Conservation (phyloP, 2,888 invertebrate species). For the Phrixothrix hirtus region DNA sequence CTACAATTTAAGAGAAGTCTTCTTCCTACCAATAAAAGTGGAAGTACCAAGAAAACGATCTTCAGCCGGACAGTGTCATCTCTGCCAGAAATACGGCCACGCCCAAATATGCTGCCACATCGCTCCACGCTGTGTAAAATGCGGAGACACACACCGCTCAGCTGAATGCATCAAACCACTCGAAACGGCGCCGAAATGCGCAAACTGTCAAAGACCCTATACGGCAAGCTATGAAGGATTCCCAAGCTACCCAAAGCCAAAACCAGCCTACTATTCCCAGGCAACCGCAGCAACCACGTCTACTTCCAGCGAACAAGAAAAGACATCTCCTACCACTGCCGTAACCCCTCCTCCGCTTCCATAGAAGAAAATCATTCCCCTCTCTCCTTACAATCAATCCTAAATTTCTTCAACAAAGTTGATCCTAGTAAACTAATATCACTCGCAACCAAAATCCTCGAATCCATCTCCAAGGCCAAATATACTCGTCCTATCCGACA, state of each 20-base stretch:
- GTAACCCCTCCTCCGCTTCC: no score
- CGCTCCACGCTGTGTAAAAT: slow-evolving; percentile 53
- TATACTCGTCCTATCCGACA: no score
- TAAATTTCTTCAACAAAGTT: no score
- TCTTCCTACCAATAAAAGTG: neutral
- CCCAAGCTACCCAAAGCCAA: slow-evolving; percentile 19
- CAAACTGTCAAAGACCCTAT: slow-evolving; percentile 51
- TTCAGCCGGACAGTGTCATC: slow-evolving; percentile 53
- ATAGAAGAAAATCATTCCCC: no score
- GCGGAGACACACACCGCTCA: slow-evolving; percentile 51
- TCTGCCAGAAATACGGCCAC: slow-evolving; percentile 58
- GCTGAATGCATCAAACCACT: slow-evolving; percentile 43
- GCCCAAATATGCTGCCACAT: slow-evolving; percentile 54
- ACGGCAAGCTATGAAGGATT: slow-evolving; percentile 53
- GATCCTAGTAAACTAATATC: no score
- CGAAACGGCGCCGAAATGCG: slow-evolving; percentile 43
- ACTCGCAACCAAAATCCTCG: no score
- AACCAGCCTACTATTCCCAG: no score
- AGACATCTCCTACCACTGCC: no score
- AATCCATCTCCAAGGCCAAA: no score
- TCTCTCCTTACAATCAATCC: no score
- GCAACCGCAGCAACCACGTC: no score
- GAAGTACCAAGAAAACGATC: slow-evolving; percentile 11
- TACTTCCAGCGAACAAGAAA: no score
- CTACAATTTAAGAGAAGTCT: neutral